Conservation (phyloP, 2,888 invertebrate genomes). For the Gymnoscelis rufifasciata region DNA sequence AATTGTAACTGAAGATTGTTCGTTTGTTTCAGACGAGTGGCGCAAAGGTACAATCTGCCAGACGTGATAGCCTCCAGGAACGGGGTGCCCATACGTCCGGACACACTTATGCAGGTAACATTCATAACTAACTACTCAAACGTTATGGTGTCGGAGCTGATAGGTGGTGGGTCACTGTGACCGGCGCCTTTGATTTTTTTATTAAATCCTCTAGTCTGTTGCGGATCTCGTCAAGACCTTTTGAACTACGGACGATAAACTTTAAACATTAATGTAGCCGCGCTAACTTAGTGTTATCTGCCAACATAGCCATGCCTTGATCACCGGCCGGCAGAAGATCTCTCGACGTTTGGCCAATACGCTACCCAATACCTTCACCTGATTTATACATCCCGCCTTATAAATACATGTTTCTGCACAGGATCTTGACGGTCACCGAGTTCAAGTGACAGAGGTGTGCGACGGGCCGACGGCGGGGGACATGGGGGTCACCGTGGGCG, state of each 20-base stretch:
- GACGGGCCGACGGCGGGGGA: slow-evolving; percentile 23
- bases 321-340: too few relatives aligned
- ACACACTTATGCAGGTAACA: slow-evolving; percentile 11
- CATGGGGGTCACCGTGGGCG: slow-evolving; percentile 19
- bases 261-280: too few relatives aligned
- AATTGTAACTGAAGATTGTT: too few relatives aligned
- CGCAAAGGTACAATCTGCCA: background rate
- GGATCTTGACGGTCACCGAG: slow-evolving; percentile 62
- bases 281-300: too few relatives aligned
- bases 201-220: too few relatives aligned
- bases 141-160: too few relatives aligned
- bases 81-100: slow-evolving; percentile 28
- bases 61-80: background rate
- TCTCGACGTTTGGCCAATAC: background rate
- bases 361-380: background rate
- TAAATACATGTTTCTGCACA: slow-evolving; percentile 22
- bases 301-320: too few relatives aligned
- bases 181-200: too few relatives aligned
- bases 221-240: too few relatives aligned
- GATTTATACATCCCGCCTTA: background rate
- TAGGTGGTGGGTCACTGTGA: too few relatives aligned
- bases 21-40: background rate
- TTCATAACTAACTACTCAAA: too few relatives aligned
- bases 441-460: slow-evolving; percentile 51
- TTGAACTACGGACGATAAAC: too few relatives aligned